phyloP scores from a whole-genome alignment of 2,113 vertebrate genomes.

The Leucopternis melanops region DNA sequence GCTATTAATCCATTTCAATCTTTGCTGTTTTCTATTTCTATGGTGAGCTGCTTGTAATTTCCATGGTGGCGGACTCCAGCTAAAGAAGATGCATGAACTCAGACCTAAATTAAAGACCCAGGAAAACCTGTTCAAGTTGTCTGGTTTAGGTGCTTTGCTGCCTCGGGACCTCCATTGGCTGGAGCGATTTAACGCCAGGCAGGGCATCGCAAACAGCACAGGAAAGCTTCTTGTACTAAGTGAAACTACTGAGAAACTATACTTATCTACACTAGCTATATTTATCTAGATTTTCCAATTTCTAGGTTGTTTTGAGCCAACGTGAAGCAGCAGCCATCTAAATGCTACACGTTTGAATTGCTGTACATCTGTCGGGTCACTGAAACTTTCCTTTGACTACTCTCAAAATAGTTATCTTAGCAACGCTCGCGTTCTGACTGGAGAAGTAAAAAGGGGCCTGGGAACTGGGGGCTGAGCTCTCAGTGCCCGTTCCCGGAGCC shows the following conservation, averaged over 20 bases:
- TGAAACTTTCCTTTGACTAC: constrained; percentile 36
- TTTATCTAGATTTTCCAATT: constrained; percentile 18
- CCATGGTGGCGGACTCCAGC: background rate
- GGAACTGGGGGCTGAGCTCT: no score
- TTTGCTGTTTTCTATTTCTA: background rate
- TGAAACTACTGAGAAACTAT: constrained; percentile 14
- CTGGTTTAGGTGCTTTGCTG: background rate
- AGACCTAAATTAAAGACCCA: background rate
- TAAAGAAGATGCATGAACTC: background rate
- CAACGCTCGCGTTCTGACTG: background rate
- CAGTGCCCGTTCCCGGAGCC: no score
- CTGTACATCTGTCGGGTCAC: constrained; percentile 12
- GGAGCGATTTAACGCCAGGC: background rate
- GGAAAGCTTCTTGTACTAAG: background rate
- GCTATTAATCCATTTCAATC: background rate
- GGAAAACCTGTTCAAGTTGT: background rate
- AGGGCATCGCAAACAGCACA: background rate
- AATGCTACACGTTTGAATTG: background rate
- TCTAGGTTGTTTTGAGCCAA: background rate
- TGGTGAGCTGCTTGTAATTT: background rate
- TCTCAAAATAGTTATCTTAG: background rate
- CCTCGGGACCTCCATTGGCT: background rate
- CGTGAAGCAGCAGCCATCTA: background rate
- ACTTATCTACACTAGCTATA: background rate
- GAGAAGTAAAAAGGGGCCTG: background rate